These are phyloP conservation scores for Spermophilus dauricus DNA, from an alignment of 2,113 vertebrate genomes.

Conservation along the genomic window DNA sequence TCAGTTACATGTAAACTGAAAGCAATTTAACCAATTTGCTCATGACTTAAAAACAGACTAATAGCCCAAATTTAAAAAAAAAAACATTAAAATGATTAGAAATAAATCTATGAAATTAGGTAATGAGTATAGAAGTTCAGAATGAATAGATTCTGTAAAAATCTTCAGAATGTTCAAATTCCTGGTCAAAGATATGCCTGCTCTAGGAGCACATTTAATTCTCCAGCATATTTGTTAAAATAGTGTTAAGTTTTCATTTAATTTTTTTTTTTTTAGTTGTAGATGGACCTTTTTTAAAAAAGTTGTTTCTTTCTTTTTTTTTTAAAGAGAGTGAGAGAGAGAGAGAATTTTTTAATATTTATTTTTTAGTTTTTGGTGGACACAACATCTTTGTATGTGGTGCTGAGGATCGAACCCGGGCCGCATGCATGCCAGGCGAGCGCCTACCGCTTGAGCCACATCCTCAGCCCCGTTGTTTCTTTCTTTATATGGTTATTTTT, in stretches of 20 bases:
- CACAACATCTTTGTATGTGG: too few relatives aligned
- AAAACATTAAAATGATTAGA: neutral
- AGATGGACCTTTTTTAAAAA: too few relatives aligned
- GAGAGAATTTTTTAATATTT: too few relatives aligned
- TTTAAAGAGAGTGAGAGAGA: too few relatives aligned
- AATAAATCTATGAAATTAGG: neutral
- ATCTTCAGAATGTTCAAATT: neutral
- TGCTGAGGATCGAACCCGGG: too few relatives aligned
- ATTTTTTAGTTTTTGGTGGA: too few relatives aligned
- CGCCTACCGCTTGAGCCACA: too few relatives aligned
- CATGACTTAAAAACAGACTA: neutral
- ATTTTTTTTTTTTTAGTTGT: too few relatives aligned
- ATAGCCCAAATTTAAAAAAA: neutral
- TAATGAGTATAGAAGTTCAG: neutral
- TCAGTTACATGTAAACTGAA: neutral
- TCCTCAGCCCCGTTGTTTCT: too few relatives aligned
- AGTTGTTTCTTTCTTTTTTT: too few relatives aligned
- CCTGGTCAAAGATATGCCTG: neutral
- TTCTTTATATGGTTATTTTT: too few relatives aligned
- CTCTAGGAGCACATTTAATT: neutral
- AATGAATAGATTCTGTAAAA: neutral
- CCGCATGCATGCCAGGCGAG: too few relatives aligned
- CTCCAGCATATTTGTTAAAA: neutral
- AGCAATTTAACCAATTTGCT: slow-evolving; percentile 5
- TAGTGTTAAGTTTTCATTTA: neutral